phyloP scores from a whole-genome alignment of 1,140 invertebrate species.

The Drosophila malerkotliana region DNA sequence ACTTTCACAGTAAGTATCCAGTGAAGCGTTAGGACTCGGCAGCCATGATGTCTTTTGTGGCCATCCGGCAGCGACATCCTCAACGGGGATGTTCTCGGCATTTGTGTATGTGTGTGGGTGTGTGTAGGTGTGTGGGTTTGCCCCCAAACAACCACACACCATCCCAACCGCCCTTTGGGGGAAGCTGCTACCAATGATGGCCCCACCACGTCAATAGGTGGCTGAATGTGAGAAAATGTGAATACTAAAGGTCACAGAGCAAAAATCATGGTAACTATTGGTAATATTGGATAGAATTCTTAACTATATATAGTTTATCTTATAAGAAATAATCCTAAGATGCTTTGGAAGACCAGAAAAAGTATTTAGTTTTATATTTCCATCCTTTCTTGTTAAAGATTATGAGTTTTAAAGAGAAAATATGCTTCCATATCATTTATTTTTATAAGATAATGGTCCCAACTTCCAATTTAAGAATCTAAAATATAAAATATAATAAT shows the following conservation, averaged over 20 bases:
- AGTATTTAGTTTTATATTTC: no score
- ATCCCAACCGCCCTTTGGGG: conserved; percentile 5
- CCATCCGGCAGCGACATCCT: conserved; percentile 65
- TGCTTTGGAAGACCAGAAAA: no score
- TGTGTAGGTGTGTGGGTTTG: conserved; percentile 16
- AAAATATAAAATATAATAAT: no score
- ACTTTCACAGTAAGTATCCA: conserved; percentile 78
- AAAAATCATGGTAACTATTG: background rate
- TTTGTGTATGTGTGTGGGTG: conserved; percentile 4
- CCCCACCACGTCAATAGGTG: conserved; percentile 51
- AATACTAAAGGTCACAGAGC: conserved; percentile 8
- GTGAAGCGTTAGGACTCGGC: conserved; percentile 77
- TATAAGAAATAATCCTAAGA: no score
- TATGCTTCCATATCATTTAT: no score
- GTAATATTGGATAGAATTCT: background rate
- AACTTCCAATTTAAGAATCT: no score
- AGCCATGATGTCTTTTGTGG: conserved; percentile 80
- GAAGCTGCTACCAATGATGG: conserved; percentile 37
- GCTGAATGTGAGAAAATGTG: conserved; percentile 17
- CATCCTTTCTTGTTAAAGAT: no score
- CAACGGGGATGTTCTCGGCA: conserved; percentile 56
- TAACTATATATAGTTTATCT: no score
- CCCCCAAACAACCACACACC: conserved; percentile 6
- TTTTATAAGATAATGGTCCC: no score
- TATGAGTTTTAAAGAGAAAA: no score